These are phyloP conservation scores for Sinocyclocheilus maitianheensis DNA, from an alignment of 2,113 vertebrate genomes.

Conservation along the genomic window DNA sequence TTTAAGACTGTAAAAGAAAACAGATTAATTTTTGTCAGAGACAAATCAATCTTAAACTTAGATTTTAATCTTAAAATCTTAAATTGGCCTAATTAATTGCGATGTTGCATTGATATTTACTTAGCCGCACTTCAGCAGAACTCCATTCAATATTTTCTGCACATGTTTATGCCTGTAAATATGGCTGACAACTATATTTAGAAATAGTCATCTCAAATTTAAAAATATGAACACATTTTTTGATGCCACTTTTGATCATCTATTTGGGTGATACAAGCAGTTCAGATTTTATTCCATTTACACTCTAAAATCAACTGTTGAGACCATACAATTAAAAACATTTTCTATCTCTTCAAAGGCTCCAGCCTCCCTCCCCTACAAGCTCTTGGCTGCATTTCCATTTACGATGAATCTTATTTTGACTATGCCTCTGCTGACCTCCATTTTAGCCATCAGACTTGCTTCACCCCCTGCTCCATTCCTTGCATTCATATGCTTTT, in stretches of 20 bases:
- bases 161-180: not conserved
- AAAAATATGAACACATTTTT: not conserved
- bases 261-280: not conserved
- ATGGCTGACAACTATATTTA: not conserved
- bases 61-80: too few species aligned
- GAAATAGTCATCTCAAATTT: not conserved
- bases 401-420: constrained; percentile 49
- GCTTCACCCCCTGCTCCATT: constrained; percentile 31
- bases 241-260: not conserved
- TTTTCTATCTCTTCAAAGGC: constrained; percentile 2
- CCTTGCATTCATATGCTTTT: constrained; percentile 47
- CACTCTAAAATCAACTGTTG: constrained; percentile 25
- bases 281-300: not conserved
- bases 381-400: constrained; percentile 35
- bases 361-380: constrained; percentile 23
- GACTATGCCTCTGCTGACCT: constrained; percentile 45
- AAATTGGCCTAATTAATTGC: not conserved
- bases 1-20: not conserved
- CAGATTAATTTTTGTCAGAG: not conserved
- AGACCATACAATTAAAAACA: not conserved
- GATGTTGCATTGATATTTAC: not conserved
- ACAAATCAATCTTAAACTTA: too few species aligned
- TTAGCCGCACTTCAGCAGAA: not conserved
- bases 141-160: not conserved
- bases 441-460: constrained; percentile 48